phyloP scores from a whole-genome alignment of 2,888 invertebrate genomes.

The Bellardia pandia region DNA sequence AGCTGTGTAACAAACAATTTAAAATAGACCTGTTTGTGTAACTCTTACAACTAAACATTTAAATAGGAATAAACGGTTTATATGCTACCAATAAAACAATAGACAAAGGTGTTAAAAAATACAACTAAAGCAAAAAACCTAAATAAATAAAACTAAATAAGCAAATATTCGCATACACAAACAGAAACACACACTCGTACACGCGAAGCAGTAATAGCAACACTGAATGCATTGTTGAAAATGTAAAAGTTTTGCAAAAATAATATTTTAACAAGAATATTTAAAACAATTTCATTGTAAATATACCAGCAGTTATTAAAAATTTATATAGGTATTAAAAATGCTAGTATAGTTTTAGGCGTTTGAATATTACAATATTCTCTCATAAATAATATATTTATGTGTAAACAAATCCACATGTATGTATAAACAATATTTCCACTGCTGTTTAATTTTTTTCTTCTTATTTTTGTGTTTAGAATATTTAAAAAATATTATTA shows the following conservation, averaged over 20 bases:
- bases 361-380: slow-evolving; percentile 47
- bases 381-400: slow-evolving; percentile 40
- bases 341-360: slow-evolving; percentile 68
- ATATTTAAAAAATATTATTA: neutral
- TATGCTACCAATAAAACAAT: slow-evolving; percentile 40
- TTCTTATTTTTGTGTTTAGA: neutral
- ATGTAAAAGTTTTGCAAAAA: slow-evolving; percentile 16
- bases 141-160: slow-evolving; percentile 45
- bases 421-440: neutral
- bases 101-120: slow-evolving; percentile 63
- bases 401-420: neutral
- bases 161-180: neutral
- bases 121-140: slow-evolving; percentile 7
- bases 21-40: slow-evolving; percentile 28
- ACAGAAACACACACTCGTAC: neutral
- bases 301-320: slow-evolving; percentile 52
- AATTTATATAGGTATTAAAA: slow-evolving; percentile 53
- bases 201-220: neutral
- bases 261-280: slow-evolving; percentile 40
- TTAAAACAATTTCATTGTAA: slow-evolving; percentile 55
- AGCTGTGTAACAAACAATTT: slow-evolving; percentile 29
- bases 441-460: slow-evolving; percentile 21
- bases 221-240: neutral
- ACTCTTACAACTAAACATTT: slow-evolving; percentile 21
- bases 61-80: slow-evolving; percentile 23